Evolutionary conservation across 1,140 invertebrate species (phyloP).

Genomic region (Trachymyrmex septentrionalis): DNA sequence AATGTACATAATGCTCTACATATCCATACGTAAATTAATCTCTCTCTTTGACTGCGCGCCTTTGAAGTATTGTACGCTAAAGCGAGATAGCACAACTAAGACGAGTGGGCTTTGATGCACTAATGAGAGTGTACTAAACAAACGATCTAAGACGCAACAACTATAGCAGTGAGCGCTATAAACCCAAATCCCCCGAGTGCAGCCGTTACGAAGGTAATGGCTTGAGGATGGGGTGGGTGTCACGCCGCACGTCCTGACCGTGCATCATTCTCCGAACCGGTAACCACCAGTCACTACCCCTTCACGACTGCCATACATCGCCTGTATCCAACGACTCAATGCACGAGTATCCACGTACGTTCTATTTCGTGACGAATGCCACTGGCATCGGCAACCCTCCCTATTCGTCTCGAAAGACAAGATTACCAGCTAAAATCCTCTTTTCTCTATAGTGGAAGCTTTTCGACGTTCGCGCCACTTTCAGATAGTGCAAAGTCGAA

Average conservation of each 20-base stretch:
- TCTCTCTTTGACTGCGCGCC: neutral
- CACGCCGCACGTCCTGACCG: conserved; percentile 69
- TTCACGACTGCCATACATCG: conserved; percentile 73
- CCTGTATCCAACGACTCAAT: conserved; percentile 57
- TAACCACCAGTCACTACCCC: conserved; percentile 79
- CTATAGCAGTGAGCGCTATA: conserved; percentile 60
- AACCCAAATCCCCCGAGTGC: conserved; percentile 60
- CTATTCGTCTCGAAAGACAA: conserved; percentile 30
- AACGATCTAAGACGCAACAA: conserved; percentile 62
- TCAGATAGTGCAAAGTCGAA: conserved; percentile 33
- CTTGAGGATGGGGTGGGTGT: conserved; percentile 13
- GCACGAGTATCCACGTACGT: conserved; percentile 35
- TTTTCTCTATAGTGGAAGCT: neutral
- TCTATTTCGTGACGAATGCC: conserved; percentile 43
- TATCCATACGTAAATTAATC: neutral
- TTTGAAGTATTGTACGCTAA: neutral
- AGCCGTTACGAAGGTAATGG: conserved; percentile 46
- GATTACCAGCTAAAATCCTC: conserved; percentile 44
- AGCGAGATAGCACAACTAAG: conserved; percentile 40
- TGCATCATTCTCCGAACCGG: conserved; percentile 77
- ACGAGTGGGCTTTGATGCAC: conserved; percentile 65
- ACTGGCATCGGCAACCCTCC: conserved; percentile 14
- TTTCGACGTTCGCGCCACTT: conserved; percentile 19
- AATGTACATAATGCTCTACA: neutral
- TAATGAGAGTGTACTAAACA: conserved; percentile 55